Percentiles rank a stretch among this genome's conserved stretches.
These are phyloP conservation scores for Falco rusticolus DNA, from an alignment of 2,797 vertebrate species.

Conservation along the genomic window DNA sequence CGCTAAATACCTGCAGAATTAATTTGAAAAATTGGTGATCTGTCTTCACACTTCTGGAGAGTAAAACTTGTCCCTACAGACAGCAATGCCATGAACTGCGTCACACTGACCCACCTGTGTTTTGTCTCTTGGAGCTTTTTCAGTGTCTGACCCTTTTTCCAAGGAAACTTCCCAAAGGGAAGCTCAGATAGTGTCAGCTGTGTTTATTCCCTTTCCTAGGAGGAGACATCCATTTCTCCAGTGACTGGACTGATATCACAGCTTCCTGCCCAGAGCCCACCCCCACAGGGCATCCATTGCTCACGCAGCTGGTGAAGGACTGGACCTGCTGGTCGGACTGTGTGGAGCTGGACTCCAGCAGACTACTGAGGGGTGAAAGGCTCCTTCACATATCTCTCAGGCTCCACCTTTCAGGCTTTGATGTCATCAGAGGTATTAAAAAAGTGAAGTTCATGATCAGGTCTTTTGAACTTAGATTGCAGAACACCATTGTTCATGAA, in stretches of 20 bases:
- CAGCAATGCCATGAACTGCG: neutral
- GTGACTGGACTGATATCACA: neutral
- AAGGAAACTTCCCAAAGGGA: neutral
- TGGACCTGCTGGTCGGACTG: neutral
- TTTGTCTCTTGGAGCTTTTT: neutral
- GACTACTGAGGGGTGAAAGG: neutral
- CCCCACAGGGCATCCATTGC: fast-evolving
- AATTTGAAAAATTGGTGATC: neutral
- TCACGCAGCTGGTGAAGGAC: neutral
- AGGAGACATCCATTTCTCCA: neutral
- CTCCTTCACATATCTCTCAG: neutral
- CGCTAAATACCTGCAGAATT: neutral
- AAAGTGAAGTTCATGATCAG: neutral
- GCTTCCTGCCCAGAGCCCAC: neutral
- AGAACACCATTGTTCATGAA: neutral
- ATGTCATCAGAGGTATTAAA: neutral
- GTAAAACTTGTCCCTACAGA: neutral
- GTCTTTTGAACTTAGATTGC: neutral
- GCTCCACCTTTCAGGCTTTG: neutral
- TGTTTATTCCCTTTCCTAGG: neutral
- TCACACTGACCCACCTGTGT: neutral
- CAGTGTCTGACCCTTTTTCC: neutral
- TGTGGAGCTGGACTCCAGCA: neutral
- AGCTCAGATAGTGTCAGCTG: neutral
- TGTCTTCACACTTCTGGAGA: neutral